Percentiles rank a stretch among this genome's conserved stretches.
These are phyloP conservation scores for Gobio occitaniae DNA, from an alignment of 2,797 vertebrate genomes.

Conservation along the genomic window DNA sequence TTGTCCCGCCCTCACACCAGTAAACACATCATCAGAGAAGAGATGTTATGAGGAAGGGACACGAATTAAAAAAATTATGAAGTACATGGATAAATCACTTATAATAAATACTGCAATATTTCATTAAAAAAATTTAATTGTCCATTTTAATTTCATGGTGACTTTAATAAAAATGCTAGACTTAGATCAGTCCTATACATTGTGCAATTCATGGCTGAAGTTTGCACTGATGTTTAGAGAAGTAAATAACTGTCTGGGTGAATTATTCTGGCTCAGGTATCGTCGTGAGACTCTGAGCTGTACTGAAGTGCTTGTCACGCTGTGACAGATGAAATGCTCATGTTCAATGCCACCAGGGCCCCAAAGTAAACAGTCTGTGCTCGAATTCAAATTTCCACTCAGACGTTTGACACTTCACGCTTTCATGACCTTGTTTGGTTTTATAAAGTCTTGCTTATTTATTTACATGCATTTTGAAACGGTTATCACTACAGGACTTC, in stretches of 20 bases:
- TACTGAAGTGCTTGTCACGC: conserved; percentile 27
- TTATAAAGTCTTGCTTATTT: conserved; percentile 28
- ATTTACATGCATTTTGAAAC: conserved; percentile 26
- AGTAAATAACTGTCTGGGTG: conserved; percentile 26
- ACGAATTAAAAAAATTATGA: not conserved
- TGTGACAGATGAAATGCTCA: conserved; percentile 38
- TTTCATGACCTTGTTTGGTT: conserved; percentile 30
- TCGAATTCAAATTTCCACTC: conserved; percentile 16
- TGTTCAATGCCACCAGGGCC: conserved; percentile 25
- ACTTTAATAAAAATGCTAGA: not conserved
- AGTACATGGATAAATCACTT: not conserved
- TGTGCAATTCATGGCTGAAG: conserved; percentile 10
- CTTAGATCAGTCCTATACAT: not conserved
- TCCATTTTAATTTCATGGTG: not conserved
- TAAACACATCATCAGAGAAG: not conserved
- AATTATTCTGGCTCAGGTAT: conserved; percentile 27
- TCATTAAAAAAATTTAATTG: not conserved
- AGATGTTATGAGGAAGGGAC: not conserved
- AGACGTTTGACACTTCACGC: conserved; percentile 22
- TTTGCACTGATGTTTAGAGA: conserved; percentile 13
- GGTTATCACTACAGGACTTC: conserved; percentile 7
- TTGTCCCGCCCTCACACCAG: not conserved
- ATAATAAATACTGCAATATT: not conserved
- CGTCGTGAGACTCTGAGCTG: conserved; percentile 7
- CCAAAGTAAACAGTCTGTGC: conserved; percentile 29